These are phyloP conservation scores for Pollenia griseotomentosa DNA, from an alignment of 2,888 invertebrate genomes.

Conservation along the genomic window DNA sequence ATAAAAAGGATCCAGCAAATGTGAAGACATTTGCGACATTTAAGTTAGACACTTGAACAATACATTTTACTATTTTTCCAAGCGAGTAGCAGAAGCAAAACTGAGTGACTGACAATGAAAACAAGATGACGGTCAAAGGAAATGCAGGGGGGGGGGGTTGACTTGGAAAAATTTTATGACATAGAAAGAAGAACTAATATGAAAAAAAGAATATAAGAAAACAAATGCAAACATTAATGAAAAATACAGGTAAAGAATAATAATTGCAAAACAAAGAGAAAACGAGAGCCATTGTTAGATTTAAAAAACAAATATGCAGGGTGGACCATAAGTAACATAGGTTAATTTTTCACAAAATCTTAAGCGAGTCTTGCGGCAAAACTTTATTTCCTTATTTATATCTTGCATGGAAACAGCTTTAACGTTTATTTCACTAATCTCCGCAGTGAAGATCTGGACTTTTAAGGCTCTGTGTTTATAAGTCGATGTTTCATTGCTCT, in stretches of 20 bases:
- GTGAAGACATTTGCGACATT: conserved; percentile 66
- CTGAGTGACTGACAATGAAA: conserved; percentile 19
- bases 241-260: conserved; percentile 38
- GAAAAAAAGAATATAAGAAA: conserved; percentile 10
- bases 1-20: conserved; percentile 31
- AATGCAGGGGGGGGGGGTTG: background rate
- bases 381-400: too few species aligned
- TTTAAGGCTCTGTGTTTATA: too few species aligned
- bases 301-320: background rate
- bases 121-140: background rate
- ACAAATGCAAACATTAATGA: conserved; percentile 8
- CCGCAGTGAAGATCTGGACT: too few species aligned
- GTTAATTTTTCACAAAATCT: too few species aligned
- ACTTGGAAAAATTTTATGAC: conserved; percentile 19
- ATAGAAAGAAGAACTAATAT: conserved; percentile 10
- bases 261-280: background rate
- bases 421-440: too few species aligned
- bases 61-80: conserved; percentile 52
- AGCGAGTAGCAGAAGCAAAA: conserved; percentile 10
- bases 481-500: too few species aligned
- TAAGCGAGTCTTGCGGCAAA: too few species aligned
- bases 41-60: conserved; percentile 58
- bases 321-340: background rate
- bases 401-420: too few species aligned
- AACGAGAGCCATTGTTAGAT: conserved; percentile 5